Evolutionary conservation across 2,113 vertebrate species (phyloP), one percentile per base, ranked within the genome.

Genomic region (Suncus etruscus): DNA sequence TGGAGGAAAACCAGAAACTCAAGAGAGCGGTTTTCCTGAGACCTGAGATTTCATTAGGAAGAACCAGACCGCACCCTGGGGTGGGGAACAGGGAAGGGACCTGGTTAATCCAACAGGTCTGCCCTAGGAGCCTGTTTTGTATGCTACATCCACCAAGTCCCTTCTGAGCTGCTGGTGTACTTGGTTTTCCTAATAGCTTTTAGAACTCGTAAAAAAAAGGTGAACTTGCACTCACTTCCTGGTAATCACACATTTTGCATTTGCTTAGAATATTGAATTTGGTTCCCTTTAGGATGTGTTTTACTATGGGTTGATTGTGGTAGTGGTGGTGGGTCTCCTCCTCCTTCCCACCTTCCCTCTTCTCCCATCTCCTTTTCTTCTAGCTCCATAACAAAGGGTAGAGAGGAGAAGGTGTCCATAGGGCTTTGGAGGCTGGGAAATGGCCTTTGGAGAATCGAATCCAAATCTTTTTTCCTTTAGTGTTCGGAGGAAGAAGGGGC

Each of bases 141-240:
- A 65, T 70, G 73, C 50, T 39, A 39, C 39, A 39, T 5, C 39
- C 39, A 39, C 83, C 7, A 54, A 91, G 47, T 20, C 32, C 8
- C n/a, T 63, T 86, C 89, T 77, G 15, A 73, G 1, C 74, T 91
- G 45, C 78, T 91, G n/a, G 11, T 25, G 9, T 81, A 16, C 47
- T 91, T 94, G 69, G 3, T 88, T 91, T 82, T 25, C 66, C n/a
- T 89, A 4, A 47, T 54, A 90, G 77, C 15, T 91, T 73, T 86
- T 83, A 90, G 31, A 63, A n/a, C 74, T 84, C 20, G 61, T 87
- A 39, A 80, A 78, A 91, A 79, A 89, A 48, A 83, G 50, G 83
- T 22, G 47, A 84, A 39, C 32, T 72, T 87, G 73, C 16, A 32
- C 8, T 32, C 27, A 81, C 27, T 29, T 87, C 61, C 89, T 81